phyloP scores from a whole-genome alignment of 2,113 vertebrate species.

The Sciurus niger region DNA sequence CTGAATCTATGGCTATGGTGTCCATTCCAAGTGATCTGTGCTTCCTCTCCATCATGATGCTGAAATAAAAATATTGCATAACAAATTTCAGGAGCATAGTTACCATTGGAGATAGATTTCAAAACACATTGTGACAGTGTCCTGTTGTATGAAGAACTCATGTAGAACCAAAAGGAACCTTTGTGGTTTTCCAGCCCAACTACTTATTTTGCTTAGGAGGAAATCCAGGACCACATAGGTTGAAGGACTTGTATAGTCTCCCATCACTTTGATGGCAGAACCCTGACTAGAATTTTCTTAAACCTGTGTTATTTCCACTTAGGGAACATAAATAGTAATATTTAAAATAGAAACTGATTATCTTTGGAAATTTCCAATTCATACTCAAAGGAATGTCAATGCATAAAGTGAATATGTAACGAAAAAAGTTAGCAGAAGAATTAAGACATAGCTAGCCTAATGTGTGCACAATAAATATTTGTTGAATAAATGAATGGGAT shows the following conservation, averaged over 20 bases:
- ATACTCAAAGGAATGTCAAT: background rate
- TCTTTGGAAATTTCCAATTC: background rate
- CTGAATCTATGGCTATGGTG: background rate
- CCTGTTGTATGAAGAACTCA: background rate
- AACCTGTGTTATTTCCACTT: background rate
- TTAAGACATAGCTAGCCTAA: background rate
- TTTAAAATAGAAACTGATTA: constrained; percentile 21
- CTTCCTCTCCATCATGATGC: background rate
- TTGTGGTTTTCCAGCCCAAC: background rate
- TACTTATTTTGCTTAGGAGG: background rate
- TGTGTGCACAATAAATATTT: background rate
- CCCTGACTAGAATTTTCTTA: background rate
- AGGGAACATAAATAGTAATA: background rate
- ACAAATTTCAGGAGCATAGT: background rate
- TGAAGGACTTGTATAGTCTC: background rate
- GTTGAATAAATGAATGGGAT: constrained; percentile 17
- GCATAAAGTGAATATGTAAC: background rate
- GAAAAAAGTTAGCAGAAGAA: background rate
- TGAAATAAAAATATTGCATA: background rate
- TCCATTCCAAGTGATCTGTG: background rate
- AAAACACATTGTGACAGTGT: background rate
- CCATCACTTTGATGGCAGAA: background rate
- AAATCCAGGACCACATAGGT: background rate
- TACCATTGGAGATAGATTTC: background rate
- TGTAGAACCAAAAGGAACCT: background rate